Evolutionary conservation across 2,797 vertebrate species (phyloP), one percentile per base, ranked within the genome.

Genomic region (Fistularia tabacaria): DNA sequence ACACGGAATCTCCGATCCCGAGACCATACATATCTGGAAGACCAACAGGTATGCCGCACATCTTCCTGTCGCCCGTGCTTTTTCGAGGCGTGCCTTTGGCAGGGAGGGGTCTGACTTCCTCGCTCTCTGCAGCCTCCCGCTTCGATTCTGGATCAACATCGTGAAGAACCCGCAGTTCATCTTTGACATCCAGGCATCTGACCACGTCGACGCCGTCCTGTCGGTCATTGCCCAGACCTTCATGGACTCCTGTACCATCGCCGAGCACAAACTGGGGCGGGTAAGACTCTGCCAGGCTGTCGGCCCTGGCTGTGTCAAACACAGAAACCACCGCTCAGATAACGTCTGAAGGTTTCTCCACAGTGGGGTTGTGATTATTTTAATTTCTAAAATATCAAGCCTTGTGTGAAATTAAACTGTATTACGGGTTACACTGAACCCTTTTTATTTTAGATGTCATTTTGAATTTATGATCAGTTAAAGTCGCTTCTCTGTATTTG

Each of bases 1-100:
- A 51, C 93, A 99, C 0, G 90, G 92, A 59, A 98, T 99, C 8
- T 64, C 87, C 0, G 97, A 99, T 85, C 88, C 94, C 0, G 95
- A 99, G 78, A 98, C 97, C 0, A 95, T 99, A 71, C 97, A 99
- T 60, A 99, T 99, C 61, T 99, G 97, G 97, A 98, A 99, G 85
- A 99, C 96, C 62, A 99, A 99, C 90, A 98, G 96, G 97, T 98
- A 11, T 3, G 25, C 25, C 25, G 25, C 2, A 25, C 25, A 25
- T 25, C 5, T 25, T 5, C 25, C 25, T 5, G 25, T 25, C 25
- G 25, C 9, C 8, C 46, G 11, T 9, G 13, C 15, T 8, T 8
- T 15, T 46, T 14, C 6, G 6, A 37, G 7, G 14, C 11, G 8
- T 8, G 44, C 14, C 12, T 13, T 13, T 8, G 12, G 13, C 48